Evolutionary conservation across 2,113 vertebrate species (phyloP), one percentile per base, ranked within the genome.

Genomic region (Lampris megalopsis): DNA sequence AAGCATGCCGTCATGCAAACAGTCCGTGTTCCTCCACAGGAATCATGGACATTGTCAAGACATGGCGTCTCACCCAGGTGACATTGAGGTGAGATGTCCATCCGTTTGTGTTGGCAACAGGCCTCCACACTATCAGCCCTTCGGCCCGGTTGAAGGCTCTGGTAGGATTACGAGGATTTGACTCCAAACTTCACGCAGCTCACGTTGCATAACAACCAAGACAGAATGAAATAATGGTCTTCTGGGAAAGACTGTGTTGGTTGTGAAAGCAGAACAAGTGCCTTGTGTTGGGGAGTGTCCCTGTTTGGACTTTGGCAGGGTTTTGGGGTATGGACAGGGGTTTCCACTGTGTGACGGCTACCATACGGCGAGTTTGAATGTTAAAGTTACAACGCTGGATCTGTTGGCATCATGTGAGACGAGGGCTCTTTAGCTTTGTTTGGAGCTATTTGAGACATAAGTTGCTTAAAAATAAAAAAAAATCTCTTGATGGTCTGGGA

Each of bases 21-120:
- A 67, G 41, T 5, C 2, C 10, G 10, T 38, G 24, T 35, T 53
- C 9, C 10, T 50, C 11, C 67, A 37, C 59, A 49, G 9, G 36
- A 67, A 63, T 35, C 35, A 38, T 42, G 13, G 3, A 41, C 62
- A 1, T 11, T 71, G 58, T 74, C 38, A 42, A 47, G 49, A 45
- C 6, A 36, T 70, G 47, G 43, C 6, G 3, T 79, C 64, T 58
- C 58, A 71, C 61, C 68, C 63, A n/a, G 53, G 69, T 54, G 69
- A 81, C 61, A 67, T 68, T 66, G 75, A 89, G 77, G 79, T 81
- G 61, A 88, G 75, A 78, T 3, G 52, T 85, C 85, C 88, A 58
- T 40, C 41, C 36, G 5, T 83, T 80, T 89, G 90, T 91, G 70
- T 83, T 90, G 90, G 82, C 83, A 91, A 88, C 87, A 88, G 45